These are phyloP conservation scores for Pygoscelis antarcticus DNA, from an alignment of 2,113 vertebrate genomes.

Conservation along the genomic window DNA sequence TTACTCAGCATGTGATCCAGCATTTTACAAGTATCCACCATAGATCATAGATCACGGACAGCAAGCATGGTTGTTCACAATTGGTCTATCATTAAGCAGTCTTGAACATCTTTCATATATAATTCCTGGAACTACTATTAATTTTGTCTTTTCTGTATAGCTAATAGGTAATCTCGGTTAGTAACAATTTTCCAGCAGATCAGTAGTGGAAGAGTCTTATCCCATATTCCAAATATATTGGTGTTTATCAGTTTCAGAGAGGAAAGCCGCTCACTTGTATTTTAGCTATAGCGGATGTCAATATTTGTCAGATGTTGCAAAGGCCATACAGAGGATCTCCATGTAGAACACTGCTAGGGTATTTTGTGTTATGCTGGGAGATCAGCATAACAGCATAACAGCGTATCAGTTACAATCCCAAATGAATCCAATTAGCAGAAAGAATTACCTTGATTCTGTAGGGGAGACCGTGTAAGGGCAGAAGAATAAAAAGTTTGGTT, in stretches of 20 bases:
- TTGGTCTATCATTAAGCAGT: not conserved
- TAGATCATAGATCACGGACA: not conserved
- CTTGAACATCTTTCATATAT: not conserved
- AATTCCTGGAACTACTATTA: not conserved
- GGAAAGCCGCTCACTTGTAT: not conserved
- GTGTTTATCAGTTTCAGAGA: not conserved
- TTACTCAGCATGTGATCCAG: not conserved
- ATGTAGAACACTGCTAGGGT: not conserved
- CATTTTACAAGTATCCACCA: not conserved
- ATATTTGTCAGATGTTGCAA: not conserved
- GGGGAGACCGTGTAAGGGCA: not conserved
- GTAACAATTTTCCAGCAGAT: not conserved
- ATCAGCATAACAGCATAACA: not conserved
- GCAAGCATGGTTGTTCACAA: not conserved
- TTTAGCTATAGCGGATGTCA: not conserved
- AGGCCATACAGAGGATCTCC: not conserved
- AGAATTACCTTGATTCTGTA: not conserved
- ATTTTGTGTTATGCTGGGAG: not conserved
- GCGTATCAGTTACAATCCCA: not conserved
- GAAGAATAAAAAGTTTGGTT: not conserved
- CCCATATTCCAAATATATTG: not conserved
- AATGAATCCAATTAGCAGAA: not conserved
- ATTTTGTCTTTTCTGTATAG: not conserved
- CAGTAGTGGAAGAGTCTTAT: not conserved
- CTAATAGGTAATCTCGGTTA: not conserved